Evolutionary conservation across 1,140 invertebrate genomes (phyloP).

Genomic region (Melanaphis sacchari): DNA sequence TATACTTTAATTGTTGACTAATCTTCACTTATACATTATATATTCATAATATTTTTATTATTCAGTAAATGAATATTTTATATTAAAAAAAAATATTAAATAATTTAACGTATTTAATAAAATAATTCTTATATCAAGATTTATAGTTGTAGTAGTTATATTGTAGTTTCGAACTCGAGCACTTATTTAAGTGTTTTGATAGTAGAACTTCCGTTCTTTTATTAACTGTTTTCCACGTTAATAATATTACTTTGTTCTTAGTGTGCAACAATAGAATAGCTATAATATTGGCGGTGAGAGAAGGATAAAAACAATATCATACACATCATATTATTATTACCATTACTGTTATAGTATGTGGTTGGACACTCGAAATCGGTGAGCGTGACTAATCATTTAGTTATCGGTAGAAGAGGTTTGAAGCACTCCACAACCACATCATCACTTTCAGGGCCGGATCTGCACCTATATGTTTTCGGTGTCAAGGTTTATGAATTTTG

Average conservation of each 20-base stretch:
- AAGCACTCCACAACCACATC: neutral
- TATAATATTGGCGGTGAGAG: neutral
- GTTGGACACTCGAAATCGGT: neutral
- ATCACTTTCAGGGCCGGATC: neutral
- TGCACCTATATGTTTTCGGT: neutral
- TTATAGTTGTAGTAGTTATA: neutral
- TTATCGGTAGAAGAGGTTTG: conserved; percentile 19
- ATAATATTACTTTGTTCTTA: neutral
- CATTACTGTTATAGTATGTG: neutral
- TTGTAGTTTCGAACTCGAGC: neutral
- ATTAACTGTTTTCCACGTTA: too few relatives aligned
- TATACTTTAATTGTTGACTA: neutral
- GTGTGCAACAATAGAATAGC: neutral
- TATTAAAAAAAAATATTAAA: too few relatives aligned
- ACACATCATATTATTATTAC: neutral
- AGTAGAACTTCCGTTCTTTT: neutral
- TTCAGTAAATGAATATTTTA: too few relatives aligned
- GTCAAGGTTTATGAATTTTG: conserved; percentile 4
- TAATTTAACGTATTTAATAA: too few relatives aligned
- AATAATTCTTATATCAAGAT: neutral
- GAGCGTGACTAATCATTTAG: conserved; percentile 2
- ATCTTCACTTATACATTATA: too few relatives aligned
- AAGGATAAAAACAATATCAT: neutral
- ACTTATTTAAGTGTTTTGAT: neutral
- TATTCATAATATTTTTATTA: too few relatives aligned